Base-by-base conservation (phyloP, 2,797 vertebrate species). In the Numenius phaeopus region DNA sequence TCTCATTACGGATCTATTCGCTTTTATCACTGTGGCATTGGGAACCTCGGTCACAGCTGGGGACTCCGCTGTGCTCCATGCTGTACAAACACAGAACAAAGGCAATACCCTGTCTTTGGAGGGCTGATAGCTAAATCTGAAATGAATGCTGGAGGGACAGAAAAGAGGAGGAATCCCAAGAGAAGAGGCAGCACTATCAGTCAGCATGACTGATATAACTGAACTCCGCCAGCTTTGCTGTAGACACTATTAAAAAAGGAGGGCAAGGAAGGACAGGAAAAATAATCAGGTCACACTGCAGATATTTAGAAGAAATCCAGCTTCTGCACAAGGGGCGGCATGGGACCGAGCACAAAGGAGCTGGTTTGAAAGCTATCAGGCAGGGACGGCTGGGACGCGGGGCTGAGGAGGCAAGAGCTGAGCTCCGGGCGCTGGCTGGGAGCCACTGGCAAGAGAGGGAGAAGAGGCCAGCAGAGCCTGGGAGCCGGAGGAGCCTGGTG, bases 11-110 rank as follows among this genome's bases (percentile, higher is more conserved):
- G 87, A 90, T 96, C 65, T 84, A 89, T 86, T 97, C 91, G 94
- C 94, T 97, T 96, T 97, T 95, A 96, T 94, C 91, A n/a, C 87
- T 34, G 94, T 84, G 79, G 93, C 89, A 95, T 1, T 84, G 94
- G 93, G 94, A 97, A 97, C 91, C 95, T 93, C 9, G 9, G 96
- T 95, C 95, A 94, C 97, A 97, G 97, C 96, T 97, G 96, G 95
- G 96, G 97, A 90, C 94, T 96, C 94, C n/a, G 0, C 87, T 78
- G 83, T 59, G 94, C 91, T 96, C 76, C 7, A 7, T 47, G 93
- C 94, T 88, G 96, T 55, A 94, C 95, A 95, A 94, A 95, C 85
- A 91, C 87, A 97, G 93, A 97, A 97, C 97, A 97, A 97, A 97
- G 94, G 96, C 96, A 88, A 83, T 96, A 67, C 79, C 84, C 95